Conservation (phyloP, 2,113 vertebrate genomes). For the Anas platyrhynchos region DNA sequence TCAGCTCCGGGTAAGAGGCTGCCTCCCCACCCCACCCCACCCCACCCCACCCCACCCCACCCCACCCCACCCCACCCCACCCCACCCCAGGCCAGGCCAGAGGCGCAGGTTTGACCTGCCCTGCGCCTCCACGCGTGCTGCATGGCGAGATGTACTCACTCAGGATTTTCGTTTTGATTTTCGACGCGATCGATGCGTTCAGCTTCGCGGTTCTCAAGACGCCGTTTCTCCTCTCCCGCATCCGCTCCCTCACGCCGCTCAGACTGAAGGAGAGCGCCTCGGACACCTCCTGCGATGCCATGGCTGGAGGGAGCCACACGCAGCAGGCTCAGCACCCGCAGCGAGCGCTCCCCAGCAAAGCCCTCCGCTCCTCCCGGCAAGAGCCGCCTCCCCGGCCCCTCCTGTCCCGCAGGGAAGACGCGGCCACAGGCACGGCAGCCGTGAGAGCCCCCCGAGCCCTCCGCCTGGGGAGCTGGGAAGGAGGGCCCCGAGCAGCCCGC, state of each 20-base stretch:
- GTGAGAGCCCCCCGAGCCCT: not conserved
- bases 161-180: constrained; percentile 82
- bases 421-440: not conserved
- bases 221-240: constrained; percentile 66
- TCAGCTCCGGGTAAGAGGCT: no score
- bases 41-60: not conserved
- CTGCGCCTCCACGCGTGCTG: accelerated
- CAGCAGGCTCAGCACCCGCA: not conserved
- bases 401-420: no score
- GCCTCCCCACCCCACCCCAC: no score
- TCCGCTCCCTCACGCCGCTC: constrained; percentile 30
- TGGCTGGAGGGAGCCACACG: not conserved
- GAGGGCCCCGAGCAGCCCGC: accelerated
- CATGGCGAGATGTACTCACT: constrained; percentile 71
- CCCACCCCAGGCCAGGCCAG: not conserved
- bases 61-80: no score
- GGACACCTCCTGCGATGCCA: not conserved
- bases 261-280: constrained; percentile 10
- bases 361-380: accelerated
- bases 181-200: constrained; percentile 76
- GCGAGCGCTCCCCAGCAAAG: accelerated
- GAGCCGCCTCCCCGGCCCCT: not conserved
- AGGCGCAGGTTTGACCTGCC: not conserved
- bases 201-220: constrained; percentile 65
- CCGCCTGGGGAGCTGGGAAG: accelerated